Evolutionary conservation across 2,888 invertebrate species (phyloP).

Genomic region (Amblyteles armatorius): DNA sequence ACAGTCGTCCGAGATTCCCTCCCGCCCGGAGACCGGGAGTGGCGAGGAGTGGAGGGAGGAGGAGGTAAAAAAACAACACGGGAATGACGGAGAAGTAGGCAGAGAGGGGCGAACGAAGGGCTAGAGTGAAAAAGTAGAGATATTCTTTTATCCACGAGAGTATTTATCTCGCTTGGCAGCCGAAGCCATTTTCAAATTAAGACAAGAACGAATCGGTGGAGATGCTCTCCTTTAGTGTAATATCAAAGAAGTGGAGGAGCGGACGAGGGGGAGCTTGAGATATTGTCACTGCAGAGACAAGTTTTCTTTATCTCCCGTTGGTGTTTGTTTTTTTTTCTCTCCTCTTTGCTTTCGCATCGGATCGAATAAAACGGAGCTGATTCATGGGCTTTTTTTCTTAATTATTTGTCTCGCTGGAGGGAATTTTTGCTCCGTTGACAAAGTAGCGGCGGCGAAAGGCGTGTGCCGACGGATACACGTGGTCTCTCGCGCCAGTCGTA

Average conservation of each 20-base stretch:
- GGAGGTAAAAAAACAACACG: constrained; percentile 58
- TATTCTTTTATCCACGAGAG: constrained; percentile 41
- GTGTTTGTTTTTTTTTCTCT: background rate
- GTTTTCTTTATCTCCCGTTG: background rate
- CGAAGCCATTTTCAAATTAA: constrained; percentile 69
- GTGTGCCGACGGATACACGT: constrained; percentile 40
- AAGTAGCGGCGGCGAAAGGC: constrained; percentile 26
- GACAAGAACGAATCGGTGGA: constrained; percentile 66
- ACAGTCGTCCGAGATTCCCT: constrained; percentile 52
- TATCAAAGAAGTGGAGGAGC: constrained; percentile 42
- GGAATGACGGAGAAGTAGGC: constrained; percentile 67
- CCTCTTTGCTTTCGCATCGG: background rate
- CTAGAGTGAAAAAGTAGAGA: constrained; percentile 40
- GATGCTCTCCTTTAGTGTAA: constrained; percentile 62
- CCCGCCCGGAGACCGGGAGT: constrained; percentile 19
- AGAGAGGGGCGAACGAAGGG: constrained; percentile 59
- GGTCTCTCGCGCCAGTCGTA: constrained; percentile 10
- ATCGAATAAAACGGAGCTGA: background rate
- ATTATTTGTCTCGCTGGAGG: constrained; percentile 27
- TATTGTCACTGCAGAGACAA: constrained; percentile 57
- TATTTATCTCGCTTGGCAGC: constrained; percentile 69
- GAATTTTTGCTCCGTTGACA: constrained; percentile 30
- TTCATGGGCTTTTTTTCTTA: background rate
- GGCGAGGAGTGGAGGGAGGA: constrained; percentile 2
- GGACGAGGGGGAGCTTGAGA: constrained; percentile 34